Evolutionary conservation across 2,888 invertebrate species (phyloP).

Genomic region (Barypeithes pellucidus): DNA sequence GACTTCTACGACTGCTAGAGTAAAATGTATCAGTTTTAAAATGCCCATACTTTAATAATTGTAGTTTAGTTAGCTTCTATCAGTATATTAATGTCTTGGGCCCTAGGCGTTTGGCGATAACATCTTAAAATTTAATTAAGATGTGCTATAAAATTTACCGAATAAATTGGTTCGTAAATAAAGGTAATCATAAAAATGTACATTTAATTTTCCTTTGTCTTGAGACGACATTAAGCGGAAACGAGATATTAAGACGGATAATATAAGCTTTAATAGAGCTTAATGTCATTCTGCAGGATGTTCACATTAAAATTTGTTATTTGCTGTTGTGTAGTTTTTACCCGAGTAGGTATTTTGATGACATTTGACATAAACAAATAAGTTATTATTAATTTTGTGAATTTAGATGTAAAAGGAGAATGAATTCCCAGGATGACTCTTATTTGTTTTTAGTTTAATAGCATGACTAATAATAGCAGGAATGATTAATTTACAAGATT

Average conservation of each 20-base stretch:
- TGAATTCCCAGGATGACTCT: constrained; percentile 9
- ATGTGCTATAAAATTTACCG: not conserved
- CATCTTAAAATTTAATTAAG: constrained; percentile 1
- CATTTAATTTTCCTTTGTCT: constrained; percentile 42
- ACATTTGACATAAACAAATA: not conserved
- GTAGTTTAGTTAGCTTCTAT: no score
- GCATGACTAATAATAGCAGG: not conserved
- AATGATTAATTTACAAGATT: not conserved
- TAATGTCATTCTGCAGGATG: constrained; percentile 42
- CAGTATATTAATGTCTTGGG: not conserved
- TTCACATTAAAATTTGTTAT: constrained; percentile 33
- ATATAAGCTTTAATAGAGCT: constrained; percentile 37
- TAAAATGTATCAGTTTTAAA: no score
- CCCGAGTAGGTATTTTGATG: constrained; percentile 5
- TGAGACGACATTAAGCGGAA: constrained; percentile 28
- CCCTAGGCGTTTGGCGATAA: not conserved
- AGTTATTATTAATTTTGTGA: constrained; percentile 7
- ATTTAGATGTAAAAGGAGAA: constrained; percentile 6
- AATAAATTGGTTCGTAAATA: not conserved
- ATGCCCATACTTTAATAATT: no score
- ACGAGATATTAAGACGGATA: constrained; percentile 41
- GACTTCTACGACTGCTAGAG: no score
- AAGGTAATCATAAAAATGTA: constrained; percentile 18
- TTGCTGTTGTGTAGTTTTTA: constrained; percentile 13
- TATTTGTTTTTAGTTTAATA: constrained; percentile 1